These are phyloP conservation scores for Terrapene triunguis DNA, from an alignment of 2,113 vertebrate species.

Conservation along the genomic window DNA sequence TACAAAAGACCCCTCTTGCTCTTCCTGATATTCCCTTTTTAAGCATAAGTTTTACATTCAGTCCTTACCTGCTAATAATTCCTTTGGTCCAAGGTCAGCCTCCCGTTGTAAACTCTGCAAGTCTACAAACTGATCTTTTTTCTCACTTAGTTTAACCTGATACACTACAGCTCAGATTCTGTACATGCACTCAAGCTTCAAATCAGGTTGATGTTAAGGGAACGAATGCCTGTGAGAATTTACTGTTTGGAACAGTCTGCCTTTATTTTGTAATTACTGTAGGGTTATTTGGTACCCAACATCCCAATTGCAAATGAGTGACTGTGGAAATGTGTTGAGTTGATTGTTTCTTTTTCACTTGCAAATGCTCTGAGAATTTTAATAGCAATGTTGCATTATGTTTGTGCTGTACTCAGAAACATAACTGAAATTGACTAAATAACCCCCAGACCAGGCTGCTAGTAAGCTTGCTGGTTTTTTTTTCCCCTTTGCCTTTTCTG, in stretches of 20 bases:
- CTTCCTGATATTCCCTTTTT: not conserved
- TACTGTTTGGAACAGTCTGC: not conserved
- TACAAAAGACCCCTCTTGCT: not conserved
- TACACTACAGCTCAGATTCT: not conserved
- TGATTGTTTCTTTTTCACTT: not conserved
- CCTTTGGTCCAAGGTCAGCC: not conserved
- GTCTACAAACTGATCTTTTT: not conserved
- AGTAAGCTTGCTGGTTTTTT: not conserved
- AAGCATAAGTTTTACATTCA: not conserved
- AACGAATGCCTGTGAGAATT: not conserved
- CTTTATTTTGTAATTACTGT: not conserved
- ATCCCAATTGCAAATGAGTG: not conserved
- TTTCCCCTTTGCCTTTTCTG: not conserved
- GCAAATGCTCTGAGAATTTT: not conserved
- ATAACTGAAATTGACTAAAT: not conserved
- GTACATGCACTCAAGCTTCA: not conserved
- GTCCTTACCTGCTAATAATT: constrained; percentile 10
- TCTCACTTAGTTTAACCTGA: not conserved
- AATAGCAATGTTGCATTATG: not conserved
- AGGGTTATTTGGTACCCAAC: not conserved
- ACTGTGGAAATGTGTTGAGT: not conserved
- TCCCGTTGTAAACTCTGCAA: constrained; percentile 11
- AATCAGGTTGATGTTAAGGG: not conserved
- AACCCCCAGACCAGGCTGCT: not conserved
- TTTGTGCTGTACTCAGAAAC: constrained; percentile 5